phyloP scores from a whole-genome alignment of 2,888 invertebrate genomes.

The Melieria crassipennis region DNA sequence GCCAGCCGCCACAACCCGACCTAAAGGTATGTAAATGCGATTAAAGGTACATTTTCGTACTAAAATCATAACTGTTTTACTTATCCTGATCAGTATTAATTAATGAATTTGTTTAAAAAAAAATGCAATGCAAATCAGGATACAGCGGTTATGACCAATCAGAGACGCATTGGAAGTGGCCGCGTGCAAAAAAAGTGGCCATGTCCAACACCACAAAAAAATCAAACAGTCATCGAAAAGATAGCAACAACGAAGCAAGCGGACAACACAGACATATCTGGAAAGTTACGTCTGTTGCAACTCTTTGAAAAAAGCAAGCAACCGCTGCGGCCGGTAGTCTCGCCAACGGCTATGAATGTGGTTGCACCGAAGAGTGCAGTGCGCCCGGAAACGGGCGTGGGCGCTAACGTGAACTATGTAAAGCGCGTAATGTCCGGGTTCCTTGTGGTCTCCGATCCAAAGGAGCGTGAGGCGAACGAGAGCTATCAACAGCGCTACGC shows the following conservation, averaged over 20 bases:
- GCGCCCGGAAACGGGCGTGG: background rate
- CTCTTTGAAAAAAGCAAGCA: conserved; percentile 29
- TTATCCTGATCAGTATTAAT: background rate
- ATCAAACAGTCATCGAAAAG: conserved; percentile 31
- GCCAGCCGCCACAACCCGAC: conserved; percentile 56
- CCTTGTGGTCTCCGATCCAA: conserved; percentile 58
- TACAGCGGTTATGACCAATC: conserved; percentile 55
- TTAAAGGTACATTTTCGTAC: background rate
- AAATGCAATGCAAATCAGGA: conserved; percentile 45
- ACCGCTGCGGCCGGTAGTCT: background rate
- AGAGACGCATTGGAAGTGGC: conserved; percentile 62
- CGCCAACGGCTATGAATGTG: conserved; percentile 37
- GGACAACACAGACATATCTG: conserved; percentile 24
- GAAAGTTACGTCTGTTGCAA: conserved; percentile 28
- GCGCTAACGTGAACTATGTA: conserved; percentile 58
- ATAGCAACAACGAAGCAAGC: conserved; percentile 7
- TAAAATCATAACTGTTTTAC: background rate
- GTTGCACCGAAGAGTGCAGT: conserved; percentile 21
- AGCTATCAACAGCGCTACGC: conserved; percentile 53
- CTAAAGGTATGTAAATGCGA: conserved; percentile 50
- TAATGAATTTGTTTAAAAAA: background rate
- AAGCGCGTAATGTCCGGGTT: conserved; percentile 59
- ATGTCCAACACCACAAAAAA: conserved; percentile 40
- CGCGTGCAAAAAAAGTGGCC: conserved; percentile 60
- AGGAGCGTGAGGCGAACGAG: conserved; percentile 53